Base-by-base conservation (phyloP, 2,888 invertebrate species). In the Lypha dubia region DNA sequence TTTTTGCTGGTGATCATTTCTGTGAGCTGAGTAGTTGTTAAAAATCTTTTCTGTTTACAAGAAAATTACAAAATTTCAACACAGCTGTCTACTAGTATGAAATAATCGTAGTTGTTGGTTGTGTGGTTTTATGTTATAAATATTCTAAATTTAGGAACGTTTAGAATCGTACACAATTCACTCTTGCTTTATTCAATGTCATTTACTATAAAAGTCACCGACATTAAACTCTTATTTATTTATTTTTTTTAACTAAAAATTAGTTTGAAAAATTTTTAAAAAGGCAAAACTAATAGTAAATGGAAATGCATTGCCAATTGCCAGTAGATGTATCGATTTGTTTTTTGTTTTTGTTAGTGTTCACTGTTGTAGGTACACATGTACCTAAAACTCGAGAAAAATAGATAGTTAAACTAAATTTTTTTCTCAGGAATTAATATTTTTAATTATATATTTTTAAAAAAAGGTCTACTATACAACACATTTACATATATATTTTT, bases 141-240 rank as follows among this genome's bases (percentile, higher is more conserved):
- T 32, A 73, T 73, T 73, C 58, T 51, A 46, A 80, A 15, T 68
- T 60, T 38, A 53, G 63, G 51, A 77, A 32, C 58, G 38, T 77
- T 76, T 60, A 13, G 28, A 63, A 63, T 44, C 41, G 62, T 49
- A 68, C 46, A 63, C 53, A 79, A 75, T 75, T 75, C 79, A 60
- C 75, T 71, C 83, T 84, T 81, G 22, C 75, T 68, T 22, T 65
- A 79, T 74, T 83, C 84, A 84, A 84, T 84, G 84, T 80, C 84
- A 84, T 84, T 84, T 76, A 67, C 79, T 75, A 80, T 53, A 84
- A 74, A 83, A 83, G 83, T 83, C 83, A 81, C 81, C 81, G 81
- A 81, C 81, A 75, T 75, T 79, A 74, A 74, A 83, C 79, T 84
- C 75, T 80, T 84, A 70, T 71, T 77, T 77, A 28, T 35, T 76